These are phyloP conservation scores for Apogon talboti DNA, from an alignment of 2,797 vertebrate genomes.

Conservation along the genomic window DNA sequence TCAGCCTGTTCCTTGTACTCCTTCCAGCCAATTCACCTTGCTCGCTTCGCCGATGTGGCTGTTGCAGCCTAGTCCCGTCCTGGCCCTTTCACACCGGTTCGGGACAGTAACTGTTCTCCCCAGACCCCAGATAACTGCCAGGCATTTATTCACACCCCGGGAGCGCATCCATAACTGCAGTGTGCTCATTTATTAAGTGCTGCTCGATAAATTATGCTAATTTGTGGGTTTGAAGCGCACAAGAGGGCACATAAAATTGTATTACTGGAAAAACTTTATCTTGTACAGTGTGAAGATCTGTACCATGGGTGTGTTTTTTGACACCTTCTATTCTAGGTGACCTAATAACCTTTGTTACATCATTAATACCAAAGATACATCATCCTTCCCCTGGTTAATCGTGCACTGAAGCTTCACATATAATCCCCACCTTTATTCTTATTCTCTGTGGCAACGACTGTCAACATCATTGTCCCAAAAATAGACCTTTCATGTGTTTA, in stretches of 20 bases:
- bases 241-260: background rate
- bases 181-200: slow-evolving; percentile 24
- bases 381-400: too few species aligned
- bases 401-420: too few species aligned
- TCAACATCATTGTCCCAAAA: too few species aligned
- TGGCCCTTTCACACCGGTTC: slow-evolving; percentile 36
- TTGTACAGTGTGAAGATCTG: background rate
- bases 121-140: slow-evolving; percentile 20
- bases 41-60: slow-evolving; percentile 44
- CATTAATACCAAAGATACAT: too few species aligned
- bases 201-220: slow-evolving; percentile 21
- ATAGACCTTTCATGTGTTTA: too few species aligned
- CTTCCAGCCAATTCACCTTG: slow-evolving; percentile 70
- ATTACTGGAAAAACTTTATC: slow-evolving; percentile 18
- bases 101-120: slow-evolving; percentile 39
- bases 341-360: too few species aligned
- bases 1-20: slow-evolving; percentile 76
- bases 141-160: slow-evolving; percentile 33
- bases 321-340: too few species aligned
- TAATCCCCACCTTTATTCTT: too few species aligned
- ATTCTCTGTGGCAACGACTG: too few species aligned
- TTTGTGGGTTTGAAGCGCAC: background rate
- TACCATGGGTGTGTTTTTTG: too few species aligned
- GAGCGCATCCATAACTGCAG: slow-evolving; percentile 21
- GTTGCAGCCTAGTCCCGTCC: slow-evolving; percentile 46